Evolutionary conservation across 1,140 invertebrate genomes (phyloP).

Genomic region (Hirudo medicinalis): DNA sequence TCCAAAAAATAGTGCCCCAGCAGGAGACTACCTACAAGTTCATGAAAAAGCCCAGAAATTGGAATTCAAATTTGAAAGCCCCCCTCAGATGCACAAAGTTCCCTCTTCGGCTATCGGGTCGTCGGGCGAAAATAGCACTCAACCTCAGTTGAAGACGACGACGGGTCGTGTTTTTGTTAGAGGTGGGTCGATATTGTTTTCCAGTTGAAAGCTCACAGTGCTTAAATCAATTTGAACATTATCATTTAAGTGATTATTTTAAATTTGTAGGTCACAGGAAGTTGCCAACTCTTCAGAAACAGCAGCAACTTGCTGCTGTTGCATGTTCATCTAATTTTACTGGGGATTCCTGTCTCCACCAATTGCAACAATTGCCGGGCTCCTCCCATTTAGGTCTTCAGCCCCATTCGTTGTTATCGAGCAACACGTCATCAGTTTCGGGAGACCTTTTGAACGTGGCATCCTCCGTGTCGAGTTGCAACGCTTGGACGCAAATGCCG

Average conservation of each 20-base stretch:
- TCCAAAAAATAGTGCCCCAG: too few relatives aligned
- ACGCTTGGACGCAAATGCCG: neutral
- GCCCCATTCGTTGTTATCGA: too few relatives aligned
- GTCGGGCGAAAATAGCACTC: neutral
- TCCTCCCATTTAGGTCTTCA: neutral
- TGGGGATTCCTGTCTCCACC: neutral
- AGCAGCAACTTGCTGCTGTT: slow-evolving; percentile 10
- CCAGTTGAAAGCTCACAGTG: neutral
- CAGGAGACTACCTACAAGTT: too few relatives aligned
- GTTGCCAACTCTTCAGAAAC: slow-evolving; percentile 9
- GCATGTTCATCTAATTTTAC: neutral
- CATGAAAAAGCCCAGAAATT: neutral
- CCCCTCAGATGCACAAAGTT: neutral
- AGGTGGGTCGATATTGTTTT: neutral
- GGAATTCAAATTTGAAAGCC: slow-evolving; percentile 8
- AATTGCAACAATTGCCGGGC: neutral
- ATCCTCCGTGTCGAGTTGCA: too few relatives aligned
- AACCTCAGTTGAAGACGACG: neutral
- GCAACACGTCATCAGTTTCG: too few relatives aligned
- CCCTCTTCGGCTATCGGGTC: neutral
- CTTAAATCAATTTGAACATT: neutral
- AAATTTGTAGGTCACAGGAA: neutral
- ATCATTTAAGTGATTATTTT: neutral
- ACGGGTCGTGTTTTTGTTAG: slow-evolving; percentile 8
- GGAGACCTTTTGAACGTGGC: too few relatives aligned